Base-by-base conservation (phyloP, 2,888 invertebrate species). In the Tanytarsus gracilentus region DNA sequence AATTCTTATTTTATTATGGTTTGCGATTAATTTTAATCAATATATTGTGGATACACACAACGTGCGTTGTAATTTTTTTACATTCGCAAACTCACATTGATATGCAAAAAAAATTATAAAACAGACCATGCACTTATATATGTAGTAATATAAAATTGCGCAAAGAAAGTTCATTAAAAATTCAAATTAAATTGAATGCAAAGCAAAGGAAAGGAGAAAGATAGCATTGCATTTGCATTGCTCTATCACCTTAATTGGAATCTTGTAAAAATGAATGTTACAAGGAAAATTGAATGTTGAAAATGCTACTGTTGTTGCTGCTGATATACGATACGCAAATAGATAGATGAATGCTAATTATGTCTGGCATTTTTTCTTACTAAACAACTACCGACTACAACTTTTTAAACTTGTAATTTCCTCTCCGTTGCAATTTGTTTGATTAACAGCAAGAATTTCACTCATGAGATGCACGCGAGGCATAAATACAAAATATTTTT, bases 131-230 rank as follows among this genome's bases (percentile, higher is more conserved):
- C 33, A 44, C 11, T 11, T 36, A 36, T 16, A 36, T 36, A 36
- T 16, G 36, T 36, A 36, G 5, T n/a, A 14, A 36, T 36, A 16
- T n/a, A 36, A 36, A 36, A 11, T 36, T 36, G 16, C 16, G 36
- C 36, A 18, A 44, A 44, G 44, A 58, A 58, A 58, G 58, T 58
- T 48, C 29, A 58, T 58, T 58, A 18, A 21, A 58, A 48, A 30
- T 58, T 44, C 21, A 48, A 58, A 58, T 48, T 58, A 25, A 27
- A 49, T 18, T 26, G 30, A 30, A 11, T n/a, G n/a, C n/a, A n/a
- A n/a, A n/a, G n/a, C n/a, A n/a, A 30, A 30, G 30, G 30, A 30
- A 30, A 30, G n/a, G 30, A 30, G 11, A 30, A 25, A 23, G 16
- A 8, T 5, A 48, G 4, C 7, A 8, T 21, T 16, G 8, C 26